Evolutionary conservation across 2,888 invertebrate genomes (phyloP).

Genomic region (Acrobeloides nanus): DNA sequence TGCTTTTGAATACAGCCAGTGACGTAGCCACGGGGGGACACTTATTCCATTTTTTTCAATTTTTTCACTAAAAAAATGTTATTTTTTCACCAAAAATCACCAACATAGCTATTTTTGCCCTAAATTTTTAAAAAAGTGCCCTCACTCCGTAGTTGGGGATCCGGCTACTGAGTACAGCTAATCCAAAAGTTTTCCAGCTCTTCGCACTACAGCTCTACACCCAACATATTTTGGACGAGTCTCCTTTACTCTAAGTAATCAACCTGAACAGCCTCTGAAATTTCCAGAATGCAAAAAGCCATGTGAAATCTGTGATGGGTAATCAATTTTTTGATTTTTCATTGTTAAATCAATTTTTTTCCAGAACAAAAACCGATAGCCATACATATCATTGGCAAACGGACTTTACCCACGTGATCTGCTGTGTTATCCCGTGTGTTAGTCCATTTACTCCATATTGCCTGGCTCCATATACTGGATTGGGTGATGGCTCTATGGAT

Average conservation of each 20-base stretch:
- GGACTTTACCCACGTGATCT: constrained; percentile 46
- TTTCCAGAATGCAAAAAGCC: constrained; percentile 39
- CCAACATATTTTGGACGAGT: constrained; percentile 40
- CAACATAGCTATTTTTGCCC: constrained; percentile 3
- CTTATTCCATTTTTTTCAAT: too few relatives aligned
- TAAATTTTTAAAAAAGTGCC: constrained; percentile 4
- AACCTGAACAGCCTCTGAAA: constrained; percentile 15
- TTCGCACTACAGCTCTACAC: constrained; percentile 48
- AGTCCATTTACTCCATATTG: constrained; percentile 51
- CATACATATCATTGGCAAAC: constrained; percentile 33
- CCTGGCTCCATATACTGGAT: constrained; percentile 33
- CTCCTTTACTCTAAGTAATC: constrained; percentile 22
- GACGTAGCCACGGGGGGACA: too few relatives aligned
- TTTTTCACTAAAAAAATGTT: too few relatives aligned
- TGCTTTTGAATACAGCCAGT: too few relatives aligned
- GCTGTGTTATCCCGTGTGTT: constrained; percentile 47
- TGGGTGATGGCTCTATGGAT: constrained; percentile 50
- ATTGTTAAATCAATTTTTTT: background rate
- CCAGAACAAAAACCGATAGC: constrained; percentile 7
- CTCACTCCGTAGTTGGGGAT: background rate
- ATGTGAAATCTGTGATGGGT: constrained; percentile 35
- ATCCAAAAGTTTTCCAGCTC: constrained; percentile 26
- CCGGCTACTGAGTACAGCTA: background rate
- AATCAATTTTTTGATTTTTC: constrained; percentile 1
- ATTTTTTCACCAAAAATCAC: too few relatives aligned